Conservation (phyloP, 2,888 invertebrate genomes). For the Dryadula phaetusa region DNA sequence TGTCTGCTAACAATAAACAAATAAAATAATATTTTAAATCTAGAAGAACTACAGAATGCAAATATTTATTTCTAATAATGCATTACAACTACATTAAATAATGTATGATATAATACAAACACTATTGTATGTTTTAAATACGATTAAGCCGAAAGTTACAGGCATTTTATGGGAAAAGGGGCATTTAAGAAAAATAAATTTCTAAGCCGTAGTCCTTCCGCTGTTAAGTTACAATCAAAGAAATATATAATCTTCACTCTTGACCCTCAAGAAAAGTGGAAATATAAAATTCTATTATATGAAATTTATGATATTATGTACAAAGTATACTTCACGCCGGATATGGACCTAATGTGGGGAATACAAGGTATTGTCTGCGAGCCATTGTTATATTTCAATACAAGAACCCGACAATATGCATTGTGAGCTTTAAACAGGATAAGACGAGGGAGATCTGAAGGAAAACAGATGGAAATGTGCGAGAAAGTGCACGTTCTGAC, state of each 20-base stretch:
- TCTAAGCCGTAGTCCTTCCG: no score
- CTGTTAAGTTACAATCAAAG: no score
- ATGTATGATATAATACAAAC: no score
- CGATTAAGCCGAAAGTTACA: no score
- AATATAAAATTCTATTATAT: constrained; percentile 1
- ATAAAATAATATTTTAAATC: no score
- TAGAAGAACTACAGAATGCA: no score
- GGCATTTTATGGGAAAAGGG: no score
- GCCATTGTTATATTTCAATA: constrained; percentile 35
- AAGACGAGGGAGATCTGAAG: constrained; percentile 24
- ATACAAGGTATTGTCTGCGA: constrained; percentile 23
- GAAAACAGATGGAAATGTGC: constrained; percentile 25
- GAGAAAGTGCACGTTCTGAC: constrained; percentile 15
- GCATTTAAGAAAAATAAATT: no score
- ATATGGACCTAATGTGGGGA: constrained; percentile 21
- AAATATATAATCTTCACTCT: neutral
- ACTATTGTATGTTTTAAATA: no score
- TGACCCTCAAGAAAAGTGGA: neutral
- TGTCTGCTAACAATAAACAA: no score
- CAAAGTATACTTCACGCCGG: constrained; percentile 14
- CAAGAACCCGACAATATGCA: constrained; percentile 28
- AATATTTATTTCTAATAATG: no score
- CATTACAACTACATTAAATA: no score
- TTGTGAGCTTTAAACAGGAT: constrained; percentile 30
- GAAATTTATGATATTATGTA: neutral